Conservation (phyloP, 1,140 invertebrate genomes). For the Nymphalis io region DNA sequence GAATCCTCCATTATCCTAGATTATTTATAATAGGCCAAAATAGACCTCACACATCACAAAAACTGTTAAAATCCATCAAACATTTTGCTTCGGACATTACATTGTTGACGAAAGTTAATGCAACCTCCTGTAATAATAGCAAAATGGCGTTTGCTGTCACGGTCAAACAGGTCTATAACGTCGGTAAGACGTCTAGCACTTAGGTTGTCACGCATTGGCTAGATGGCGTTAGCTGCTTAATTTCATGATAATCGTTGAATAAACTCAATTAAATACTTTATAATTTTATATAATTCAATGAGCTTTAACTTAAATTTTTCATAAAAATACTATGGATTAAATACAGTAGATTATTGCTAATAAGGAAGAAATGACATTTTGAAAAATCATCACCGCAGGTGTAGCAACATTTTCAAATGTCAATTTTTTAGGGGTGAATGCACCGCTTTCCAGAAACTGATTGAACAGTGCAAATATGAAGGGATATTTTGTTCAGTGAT, state of each 20-base stretch:
- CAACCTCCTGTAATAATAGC: constrained; percentile 75
- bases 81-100: constrained; percentile 67
- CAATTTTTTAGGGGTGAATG: constrained; percentile 33
- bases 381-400: background rate
- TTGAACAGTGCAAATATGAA: constrained; percentile 23
- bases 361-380: background rate
- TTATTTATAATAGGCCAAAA: constrained; percentile 51
- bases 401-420: constrained; percentile 19
- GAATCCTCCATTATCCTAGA: constrained; percentile 70
- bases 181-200: constrained; percentile 41
- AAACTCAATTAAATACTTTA: background rate
- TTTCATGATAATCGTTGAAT: background rate
- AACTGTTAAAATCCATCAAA: constrained; percentile 68
- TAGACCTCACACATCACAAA: constrained; percentile 63
- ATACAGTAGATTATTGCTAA: background rate
- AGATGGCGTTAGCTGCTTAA: constrained; percentile 47
- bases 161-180: constrained; percentile 56
- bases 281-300: background rate
- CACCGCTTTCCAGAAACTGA: constrained; percentile 24
- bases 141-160: constrained; percentile 74
- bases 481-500: constrained; percentile 36
- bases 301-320: too few species aligned
- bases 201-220: background rate
- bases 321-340: too few species aligned
- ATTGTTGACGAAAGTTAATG: constrained; percentile 79